Base-by-base conservation (phyloP, 1,140 invertebrate species). In the Cydia fagiglandana region DNA sequence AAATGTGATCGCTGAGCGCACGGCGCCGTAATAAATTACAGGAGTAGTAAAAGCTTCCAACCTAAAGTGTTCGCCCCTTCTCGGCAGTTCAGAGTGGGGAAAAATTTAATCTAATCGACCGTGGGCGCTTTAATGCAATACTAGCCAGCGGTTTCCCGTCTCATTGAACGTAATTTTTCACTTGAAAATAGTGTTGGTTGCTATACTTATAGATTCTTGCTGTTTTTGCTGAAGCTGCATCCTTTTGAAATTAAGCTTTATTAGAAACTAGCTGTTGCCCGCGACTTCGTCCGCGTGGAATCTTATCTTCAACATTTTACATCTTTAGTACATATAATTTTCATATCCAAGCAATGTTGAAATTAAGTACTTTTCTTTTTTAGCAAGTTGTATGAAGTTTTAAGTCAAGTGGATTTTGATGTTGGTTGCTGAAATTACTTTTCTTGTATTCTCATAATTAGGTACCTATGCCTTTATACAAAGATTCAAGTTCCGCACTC, bases 1-100 rank as follows among this genome's bases (percentile, higher is more conserved):
- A 86, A 83, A 81, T 81, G 81, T 75, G 53, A 75, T 74, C 64
- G 75, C 47, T 75, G 75, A 61, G 74, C 64, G 56, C 64, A 76
- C 75, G 41, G 66, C 70, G 76, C 70, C 50, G 79, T 80, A 83
- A 86, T 85, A 86, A 86, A 86, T 86, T 85, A 83, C 82, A 81
- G 80, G 78, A 82, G 79, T 80, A 82, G 83, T 83, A 81, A 82
- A 84, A 83, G 80, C 79, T 81, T 75, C 61, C 77, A 75, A 77
- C 77, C 15, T 73, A 28, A 34, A 78, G 74, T 68, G 56, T 74
- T 78, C 30, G 64, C 53, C 64, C 61, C 64, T 77, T 75, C 73
- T 76, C 78, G 68, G 38, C 74, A 80, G 77, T 76, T 78, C 75
- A 70, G 73, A 78, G 78, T 50, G 76, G 76, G 73, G 75, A 70